These are phyloP conservation scores for Lethenteron reissneri DNA, from an alignment of 2,113 vertebrate genomes.

Conservation along the genomic window DNA sequence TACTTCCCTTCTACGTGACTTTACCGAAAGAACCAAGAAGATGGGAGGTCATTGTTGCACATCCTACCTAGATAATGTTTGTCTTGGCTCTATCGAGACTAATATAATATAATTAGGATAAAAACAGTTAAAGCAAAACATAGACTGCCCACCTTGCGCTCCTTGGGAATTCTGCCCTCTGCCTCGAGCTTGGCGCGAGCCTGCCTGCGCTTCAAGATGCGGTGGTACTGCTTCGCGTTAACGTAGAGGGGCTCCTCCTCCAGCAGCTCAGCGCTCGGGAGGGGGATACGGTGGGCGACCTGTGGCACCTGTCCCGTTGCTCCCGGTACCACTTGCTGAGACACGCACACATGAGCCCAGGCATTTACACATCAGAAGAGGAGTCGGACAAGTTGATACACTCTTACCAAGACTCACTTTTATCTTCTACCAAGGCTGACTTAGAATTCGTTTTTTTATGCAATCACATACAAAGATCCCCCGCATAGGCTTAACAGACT, in stretches of 20 bases:
- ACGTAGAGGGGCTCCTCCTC: slow-evolving; percentile 94
- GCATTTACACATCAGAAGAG: not conserved
- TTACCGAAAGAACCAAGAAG: no score
- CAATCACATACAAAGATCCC: not conserved
- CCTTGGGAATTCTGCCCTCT: slow-evolving; percentile 93
- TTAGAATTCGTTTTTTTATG: not conserved
- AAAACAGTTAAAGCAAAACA: not conserved
- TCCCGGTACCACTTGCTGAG: slow-evolving; percentile 65
- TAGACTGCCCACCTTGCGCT: slow-evolving; percentile 46
- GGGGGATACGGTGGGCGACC: slow-evolving; percentile 57
- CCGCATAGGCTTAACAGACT: not conserved
- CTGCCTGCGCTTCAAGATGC: slow-evolving; percentile 80
- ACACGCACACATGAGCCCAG: no score
- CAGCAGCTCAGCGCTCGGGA: slow-evolving; percentile 90
- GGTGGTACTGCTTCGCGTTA: slow-evolving; percentile 95
- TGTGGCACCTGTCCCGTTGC: slow-evolving; percentile 11
- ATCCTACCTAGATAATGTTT: not conserved
- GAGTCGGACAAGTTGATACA: slow-evolving; percentile 6
- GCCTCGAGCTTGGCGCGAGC: slow-evolving; percentile 86
- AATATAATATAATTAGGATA: not conserved
- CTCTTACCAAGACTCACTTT: not conserved
- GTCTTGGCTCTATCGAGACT: not conserved
- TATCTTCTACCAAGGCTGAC: not conserved
- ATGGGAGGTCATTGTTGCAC: not conserved
- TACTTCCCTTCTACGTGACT: no score